Evolutionary conservation across 2,888 invertebrate genomes (phyloP), one percentile per base, ranked within the genome.

Genomic region (Caenorhabditis uteleia): DNA sequence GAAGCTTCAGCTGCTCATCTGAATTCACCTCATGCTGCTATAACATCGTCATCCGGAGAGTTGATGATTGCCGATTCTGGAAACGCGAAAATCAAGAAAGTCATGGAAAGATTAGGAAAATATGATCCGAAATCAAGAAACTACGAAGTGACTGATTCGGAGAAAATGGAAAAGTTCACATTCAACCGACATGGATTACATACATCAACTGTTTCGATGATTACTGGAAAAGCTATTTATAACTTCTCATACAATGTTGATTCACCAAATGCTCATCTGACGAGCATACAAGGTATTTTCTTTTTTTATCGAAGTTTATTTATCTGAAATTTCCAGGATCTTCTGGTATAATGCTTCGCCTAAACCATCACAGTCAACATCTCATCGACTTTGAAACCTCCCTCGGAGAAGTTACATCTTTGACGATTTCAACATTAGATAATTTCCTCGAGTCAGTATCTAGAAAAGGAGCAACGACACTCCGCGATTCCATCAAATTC

Each of bases 181-280:
- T 86, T 86, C 77, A 85, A 86, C 70, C 75, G 84, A 26, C 93
- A 93, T 83, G 97, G 98, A 1, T 95, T 95, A 84, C 98, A 98
- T 85, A 91, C 92, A 25, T 90, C 83, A 55, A 86, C 86, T 8
- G 82, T 84, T 46, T 84, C 85, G 68, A 73, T 97, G 61, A 91
- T 95, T 43, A 95, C 95, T n/a, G 93, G 91, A 44, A 92, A 92
- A 85, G 91, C 54, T 8, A 88, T 93, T 83, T 95, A 95, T 85
- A 91, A 93, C 44, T 97, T 97, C 87, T 88, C 94, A 23, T 97
- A 97, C 87, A 94, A 93, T 75, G 93, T 95, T 0, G 95, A 95
- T 83, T 95, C 95, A 0, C 93, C 92, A 83, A 53, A 61, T 44
- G 95, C 95, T 83, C 92, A 92, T 82, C 86, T 97, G 50, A 92